Percentiles rank a stretch among this genome's conserved stretches.
phyloP scores from a whole-genome alignment of 2,113 vertebrate species.

The Silurus glanis region DNA sequence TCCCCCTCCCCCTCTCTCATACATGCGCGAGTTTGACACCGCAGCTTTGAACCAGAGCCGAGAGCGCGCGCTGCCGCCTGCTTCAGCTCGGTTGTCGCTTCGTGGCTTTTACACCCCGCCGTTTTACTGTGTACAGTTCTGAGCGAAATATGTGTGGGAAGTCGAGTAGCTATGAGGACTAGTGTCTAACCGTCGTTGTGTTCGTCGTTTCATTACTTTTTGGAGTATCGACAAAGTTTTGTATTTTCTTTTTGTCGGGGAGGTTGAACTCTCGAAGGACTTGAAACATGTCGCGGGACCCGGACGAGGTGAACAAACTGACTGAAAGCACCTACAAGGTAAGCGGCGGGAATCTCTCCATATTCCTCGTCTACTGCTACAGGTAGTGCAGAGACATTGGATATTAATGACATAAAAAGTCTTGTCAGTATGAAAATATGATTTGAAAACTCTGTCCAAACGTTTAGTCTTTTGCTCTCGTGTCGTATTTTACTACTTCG shows the following conservation, averaged over 20 bases:
- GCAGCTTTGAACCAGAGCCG: slow-evolving; percentile 43
- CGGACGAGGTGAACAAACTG: slow-evolving; percentile 88
- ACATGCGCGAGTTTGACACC: slow-evolving; percentile 73
- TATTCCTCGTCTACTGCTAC: background rate
- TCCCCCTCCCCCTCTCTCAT: slow-evolving; percentile 49
- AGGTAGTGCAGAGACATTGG: background rate
- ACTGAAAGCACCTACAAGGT: slow-evolving; percentile 94
- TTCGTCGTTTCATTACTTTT: slow-evolving; percentile 28
- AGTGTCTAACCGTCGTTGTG: slow-evolving; percentile 49
- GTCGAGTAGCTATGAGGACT: slow-evolving; percentile 59
- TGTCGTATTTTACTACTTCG: background rate
- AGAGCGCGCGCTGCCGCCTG: background rate
- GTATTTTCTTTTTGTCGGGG: background rate
- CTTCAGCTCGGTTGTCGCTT: slow-evolving; percentile 10
- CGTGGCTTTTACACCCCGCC: background rate
- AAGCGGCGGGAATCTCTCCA: slow-evolving; percentile 32
- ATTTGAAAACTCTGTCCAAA: background rate
- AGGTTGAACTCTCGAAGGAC: slow-evolving; percentile 11
- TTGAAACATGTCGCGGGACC: slow-evolving; percentile 82
- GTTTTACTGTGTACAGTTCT: background rate
- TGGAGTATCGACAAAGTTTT: slow-evolving; percentile 6
- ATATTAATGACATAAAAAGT: background rate
- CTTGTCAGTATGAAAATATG: background rate
- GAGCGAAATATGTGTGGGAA: slow-evolving; percentile 3
- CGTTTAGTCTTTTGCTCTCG: background rate